Base-by-base conservation (phyloP, 2,797 vertebrate species). In the Sus cebifrons region DNA sequence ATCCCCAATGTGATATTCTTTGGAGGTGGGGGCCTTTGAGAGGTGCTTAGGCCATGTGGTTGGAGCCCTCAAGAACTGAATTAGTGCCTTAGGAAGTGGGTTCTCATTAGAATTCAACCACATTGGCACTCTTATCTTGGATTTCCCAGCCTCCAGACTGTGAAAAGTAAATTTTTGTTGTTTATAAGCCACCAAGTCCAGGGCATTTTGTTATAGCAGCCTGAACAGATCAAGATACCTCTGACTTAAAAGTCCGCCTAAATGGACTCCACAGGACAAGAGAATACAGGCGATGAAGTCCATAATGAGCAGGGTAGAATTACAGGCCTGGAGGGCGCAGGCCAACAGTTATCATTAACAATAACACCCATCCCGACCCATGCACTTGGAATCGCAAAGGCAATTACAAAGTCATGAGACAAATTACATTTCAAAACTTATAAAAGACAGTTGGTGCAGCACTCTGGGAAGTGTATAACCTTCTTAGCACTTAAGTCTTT, bases 401-500 rank as follows among this genome's bases (percentile, higher is more conserved):
- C 82, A 83, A 73, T 86, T 10, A 92, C 5, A 86, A 73, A 94
- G 56, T n/a, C 20, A 10, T 74, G 18, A 87, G 29, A 73, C 6
- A 40, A 90, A 87, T 17, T 49, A 62, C 8, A 67, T 65, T 83
- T 68, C 52, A 92, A 78, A 94, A 40, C 52, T 78, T 23, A 78
- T 16, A 25, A 75, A 71, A 78, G 74, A 89, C 4, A 92, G 70
- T 23, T 44, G 90, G 64, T 68, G 65, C 6, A 58, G 32, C 60
- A 95, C 10, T 89, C 32, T 40, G 52, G 58, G 71, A 92, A 86
- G 87, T 74, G 27, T 78, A 85, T 75, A 95, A 36, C 36, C 27
- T 95, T 94, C 86, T 89, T 17, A 60, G 60, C 49, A 94, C 16
- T 77, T 75, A 82, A 62, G 32, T 36, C 49, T 83, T 93, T 91